Conservation (phyloP, 2,113 vertebrate genomes). For the Centropus bengalensis region DNA sequence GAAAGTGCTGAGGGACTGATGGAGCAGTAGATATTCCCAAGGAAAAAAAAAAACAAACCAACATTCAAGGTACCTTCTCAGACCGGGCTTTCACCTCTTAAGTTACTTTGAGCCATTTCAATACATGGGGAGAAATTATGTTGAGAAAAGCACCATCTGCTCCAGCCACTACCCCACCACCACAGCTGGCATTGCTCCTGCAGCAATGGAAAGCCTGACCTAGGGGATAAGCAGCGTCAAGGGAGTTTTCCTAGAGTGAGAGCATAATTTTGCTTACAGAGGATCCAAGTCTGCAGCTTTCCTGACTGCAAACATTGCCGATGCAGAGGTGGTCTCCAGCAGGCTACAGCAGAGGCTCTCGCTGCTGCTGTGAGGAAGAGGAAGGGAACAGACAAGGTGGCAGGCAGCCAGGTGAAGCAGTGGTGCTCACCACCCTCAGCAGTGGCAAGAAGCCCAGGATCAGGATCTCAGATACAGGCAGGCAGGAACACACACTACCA, state of each 20-base stretch:
- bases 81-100: neutral
- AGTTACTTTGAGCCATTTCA: conserved; percentile 50
- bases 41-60: neutral
- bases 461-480: rapidly evolving
- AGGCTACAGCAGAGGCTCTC: rapidly evolving
- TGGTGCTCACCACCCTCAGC: neutral
- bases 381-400: neutral
- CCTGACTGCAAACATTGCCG: rapidly evolving
- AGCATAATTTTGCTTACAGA: neutral
- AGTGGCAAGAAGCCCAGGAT: rapidly evolving
- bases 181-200: neutral
- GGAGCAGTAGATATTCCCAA: neutral
- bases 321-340: rapidly evolving
- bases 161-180: neutral
- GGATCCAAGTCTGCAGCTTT: neutral
- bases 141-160: conserved; percentile 55
- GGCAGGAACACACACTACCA: neutral
- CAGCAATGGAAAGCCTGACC: neutral
- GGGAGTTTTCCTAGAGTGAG: neutral
- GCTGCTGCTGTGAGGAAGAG: no score
- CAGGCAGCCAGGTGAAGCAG: neutral
- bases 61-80: neutral
- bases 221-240: neutral
- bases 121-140: neutral
- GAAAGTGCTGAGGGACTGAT: neutral